These are phyloP conservation scores for Habropoda laboriosa DNA, from an alignment of 1,140 invertebrate genomes.

Conservation along the genomic window DNA sequence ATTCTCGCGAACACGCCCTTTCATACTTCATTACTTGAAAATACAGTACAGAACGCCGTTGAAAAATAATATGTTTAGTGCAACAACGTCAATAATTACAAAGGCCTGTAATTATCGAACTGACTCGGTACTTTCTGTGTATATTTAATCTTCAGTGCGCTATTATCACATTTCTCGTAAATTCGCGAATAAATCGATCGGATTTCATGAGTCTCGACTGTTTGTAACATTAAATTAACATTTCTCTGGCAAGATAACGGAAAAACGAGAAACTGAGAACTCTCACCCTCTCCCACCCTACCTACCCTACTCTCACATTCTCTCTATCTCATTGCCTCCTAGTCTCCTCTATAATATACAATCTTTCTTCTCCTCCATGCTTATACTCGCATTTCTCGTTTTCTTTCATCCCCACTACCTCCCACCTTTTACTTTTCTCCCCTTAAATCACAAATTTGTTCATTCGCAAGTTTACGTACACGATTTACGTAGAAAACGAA, in stretches of 20 bases:
- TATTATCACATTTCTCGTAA: constrained; percentile 3
- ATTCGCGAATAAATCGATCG: constrained; percentile 8
- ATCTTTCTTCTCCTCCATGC: constrained; percentile 7
- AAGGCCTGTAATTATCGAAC: constrained; percentile 8
- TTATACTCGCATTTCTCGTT: constrained; percentile 1
- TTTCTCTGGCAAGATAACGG: neutral
- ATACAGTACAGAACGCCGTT: neutral
- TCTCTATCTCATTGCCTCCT: neutral
- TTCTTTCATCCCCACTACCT: constrained; percentile 5
- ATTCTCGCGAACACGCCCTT: neutral
- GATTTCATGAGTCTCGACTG: neutral
- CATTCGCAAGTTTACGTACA: constrained; percentile 1
- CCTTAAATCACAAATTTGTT: neutral
- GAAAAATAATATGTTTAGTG: neutral
- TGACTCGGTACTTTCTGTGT: neutral
- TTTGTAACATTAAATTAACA: neutral
- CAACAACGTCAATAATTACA: constrained; percentile 7
- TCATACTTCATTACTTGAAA: neutral
- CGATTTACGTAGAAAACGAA: constrained; percentile 17
- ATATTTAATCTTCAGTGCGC: neutral
- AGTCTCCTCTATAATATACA: constrained; percentile 28
- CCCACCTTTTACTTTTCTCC: neutral
- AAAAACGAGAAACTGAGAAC: neutral
- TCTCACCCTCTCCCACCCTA: neutral
- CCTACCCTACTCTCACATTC: constrained; percentile 1